Conservation (phyloP, 2,113 vertebrate genomes). For the Psittacula cyanocephala region DNA sequence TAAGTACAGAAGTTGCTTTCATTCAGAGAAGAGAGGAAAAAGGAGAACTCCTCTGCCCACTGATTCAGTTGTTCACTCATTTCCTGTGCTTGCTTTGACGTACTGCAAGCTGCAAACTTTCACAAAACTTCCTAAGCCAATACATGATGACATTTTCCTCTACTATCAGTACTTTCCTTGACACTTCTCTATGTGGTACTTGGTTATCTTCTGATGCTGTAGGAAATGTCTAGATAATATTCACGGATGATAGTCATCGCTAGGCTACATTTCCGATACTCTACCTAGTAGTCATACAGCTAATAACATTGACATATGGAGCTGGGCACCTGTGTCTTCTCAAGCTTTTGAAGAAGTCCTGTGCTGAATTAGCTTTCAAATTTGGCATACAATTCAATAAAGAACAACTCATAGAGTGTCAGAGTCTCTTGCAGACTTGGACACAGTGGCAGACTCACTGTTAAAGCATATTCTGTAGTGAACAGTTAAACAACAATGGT, state of each 20-base stretch:
- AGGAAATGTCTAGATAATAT: not conserved
- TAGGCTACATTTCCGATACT: not conserved
- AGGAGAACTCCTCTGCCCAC: not conserved
- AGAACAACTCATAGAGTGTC: not conserved
- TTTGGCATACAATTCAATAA: not conserved
- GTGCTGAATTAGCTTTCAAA: not conserved
- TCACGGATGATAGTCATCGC: not conserved
- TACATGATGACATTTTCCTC: not conserved
- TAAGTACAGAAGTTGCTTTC: conserved; percentile 44
- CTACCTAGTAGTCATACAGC: not conserved
- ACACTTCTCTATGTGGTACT: not conserved
- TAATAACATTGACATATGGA: not conserved
- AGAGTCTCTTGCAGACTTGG: not conserved
- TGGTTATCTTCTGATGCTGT: not conserved
- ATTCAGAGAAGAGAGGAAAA: conserved; percentile 44
- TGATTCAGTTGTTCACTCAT: not conserved
- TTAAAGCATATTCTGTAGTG: not conserved
- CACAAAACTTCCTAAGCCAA: not conserved
- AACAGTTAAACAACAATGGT: not conserved
- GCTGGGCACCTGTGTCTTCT: not conserved
- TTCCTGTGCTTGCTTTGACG: not conserved
- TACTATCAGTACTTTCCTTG: not conserved
- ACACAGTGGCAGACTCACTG: not conserved
- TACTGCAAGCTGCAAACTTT: not conserved
- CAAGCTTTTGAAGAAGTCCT: not conserved